Conservation (phyloP, 2,888 invertebrate species). For the Pyrrhia umbra region DNA sequence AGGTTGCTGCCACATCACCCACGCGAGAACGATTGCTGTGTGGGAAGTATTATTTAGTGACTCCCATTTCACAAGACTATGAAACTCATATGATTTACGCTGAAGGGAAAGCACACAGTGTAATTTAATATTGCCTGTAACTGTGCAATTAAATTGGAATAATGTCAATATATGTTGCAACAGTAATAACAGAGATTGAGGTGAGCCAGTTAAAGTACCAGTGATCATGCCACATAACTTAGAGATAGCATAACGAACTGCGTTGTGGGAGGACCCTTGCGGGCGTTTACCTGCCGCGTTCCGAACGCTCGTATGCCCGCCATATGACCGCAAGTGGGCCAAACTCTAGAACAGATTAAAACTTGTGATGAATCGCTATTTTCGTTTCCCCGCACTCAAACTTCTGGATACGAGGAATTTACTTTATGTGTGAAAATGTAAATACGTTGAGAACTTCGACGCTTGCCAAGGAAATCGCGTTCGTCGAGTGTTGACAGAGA, state of each 20-base stretch:
- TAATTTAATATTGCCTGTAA: constrained; percentile 52
- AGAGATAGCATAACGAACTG: constrained; percentile 15
- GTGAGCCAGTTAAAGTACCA: constrained; percentile 18
- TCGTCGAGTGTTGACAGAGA: constrained; percentile 85
- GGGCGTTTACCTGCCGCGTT: constrained; percentile 33
- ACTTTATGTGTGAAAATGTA: constrained; percentile 89
- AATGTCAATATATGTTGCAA: constrained; percentile 39
- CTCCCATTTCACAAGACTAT: constrained; percentile 53
- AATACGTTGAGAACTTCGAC: constrained; percentile 84
- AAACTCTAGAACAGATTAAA: constrained; percentile 88
- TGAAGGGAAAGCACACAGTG: constrained; percentile 47
- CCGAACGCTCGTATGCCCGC: constrained; percentile 41
- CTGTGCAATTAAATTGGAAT: constrained; percentile 50
- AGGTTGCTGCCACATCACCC: constrained; percentile 50
- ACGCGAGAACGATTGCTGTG: constrained; percentile 49
- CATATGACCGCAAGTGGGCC: constrained; percentile 78
- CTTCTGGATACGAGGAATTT: constrained; percentile 84
- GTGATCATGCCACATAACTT: constrained; percentile 22
- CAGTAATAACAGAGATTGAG: constrained; percentile 41
- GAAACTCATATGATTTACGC: constrained; percentile 58
- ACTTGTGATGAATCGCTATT: constrained; percentile 89
- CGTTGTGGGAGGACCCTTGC: neutral
- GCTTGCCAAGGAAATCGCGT: constrained; percentile 84
- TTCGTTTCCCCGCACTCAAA: constrained; percentile 82
- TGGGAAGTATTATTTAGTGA: constrained; percentile 61